Base-by-base conservation (phyloP, 2,113 vertebrate species). In the Empidonax alnorum region DNA sequence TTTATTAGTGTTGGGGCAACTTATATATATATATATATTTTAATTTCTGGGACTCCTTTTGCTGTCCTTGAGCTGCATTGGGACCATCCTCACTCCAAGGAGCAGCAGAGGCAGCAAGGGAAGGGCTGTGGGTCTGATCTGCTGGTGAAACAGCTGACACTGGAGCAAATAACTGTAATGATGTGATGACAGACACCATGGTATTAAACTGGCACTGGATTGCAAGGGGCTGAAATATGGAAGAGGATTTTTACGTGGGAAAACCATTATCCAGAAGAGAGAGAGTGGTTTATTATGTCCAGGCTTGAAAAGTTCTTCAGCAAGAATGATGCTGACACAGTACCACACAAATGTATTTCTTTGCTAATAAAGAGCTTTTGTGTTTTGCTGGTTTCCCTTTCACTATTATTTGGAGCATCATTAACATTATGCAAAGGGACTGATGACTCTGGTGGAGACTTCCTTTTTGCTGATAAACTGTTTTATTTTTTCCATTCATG, bases 171-270 rank as follows among this genome's bases (percentile, higher is more conserved):
- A 75, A 59, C 55, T 55, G 27, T 77, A 80, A 55, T 76, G 88
- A 86, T 0, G 8, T 68, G 84, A 56, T 65, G 66, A 81, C 33
- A 86, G 90, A 90, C 28, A 66, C 24, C 50, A 21, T 5, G 24
- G 77, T 42, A 91, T 78, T 66, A 61, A 87, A 76, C n/a, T 82
- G 86, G 41, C 2, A 8, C 61, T 86, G 79, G 66, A 49, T 47
- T 83, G 81, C 53, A 79, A 79, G 79, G 52, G 53, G n/a, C 30
- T 96, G 79, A 96, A 93, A 79, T 69, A 76, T 14, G 76, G 71
- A 89, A 66, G 73, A 55, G 30, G 47, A 85, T 46, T 91, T 94
- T 83, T 85, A 66, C 52, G 46, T 59, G 78, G 55, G 55, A 80
- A 91, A 93, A 90, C 50, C 79, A 44, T 94, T 77, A 82, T 30